These are phyloP conservation scores for Lycocorax pyrrhopterus DNA, from an alignment of 2,113 vertebrate genomes.

Conservation along the genomic window DNA sequence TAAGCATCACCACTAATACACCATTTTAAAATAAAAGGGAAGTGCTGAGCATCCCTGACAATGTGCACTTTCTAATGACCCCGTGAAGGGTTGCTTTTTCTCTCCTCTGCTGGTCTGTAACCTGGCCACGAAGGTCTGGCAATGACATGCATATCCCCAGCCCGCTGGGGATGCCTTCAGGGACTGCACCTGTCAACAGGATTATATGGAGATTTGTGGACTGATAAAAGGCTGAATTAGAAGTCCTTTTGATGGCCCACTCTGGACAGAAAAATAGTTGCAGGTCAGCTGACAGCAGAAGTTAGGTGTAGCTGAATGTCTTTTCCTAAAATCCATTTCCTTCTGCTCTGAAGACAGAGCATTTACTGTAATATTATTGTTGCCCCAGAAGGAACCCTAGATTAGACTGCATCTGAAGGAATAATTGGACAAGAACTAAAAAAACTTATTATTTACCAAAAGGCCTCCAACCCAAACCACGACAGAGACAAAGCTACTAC, in stretches of 20 bases:
- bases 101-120: neutral
- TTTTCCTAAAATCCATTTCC: neutral
- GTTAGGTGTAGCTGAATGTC: neutral
- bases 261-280: neutral
- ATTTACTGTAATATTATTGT: neutral
- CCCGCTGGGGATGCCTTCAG: neutral
- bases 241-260: neutral
- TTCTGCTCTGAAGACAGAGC: neutral
- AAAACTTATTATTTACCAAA: neutral
- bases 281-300: neutral
- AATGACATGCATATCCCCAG: neutral
- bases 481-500: slow-evolving; percentile 13
- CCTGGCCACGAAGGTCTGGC: neutral
- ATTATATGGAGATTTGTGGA: neutral
- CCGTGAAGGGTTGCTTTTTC: neutral
- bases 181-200: neutral
- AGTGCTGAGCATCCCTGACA: neutral
- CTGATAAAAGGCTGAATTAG: neutral
- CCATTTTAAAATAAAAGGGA: neutral
- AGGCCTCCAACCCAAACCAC: slow-evolving; percentile 8
- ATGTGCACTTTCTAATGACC: neutral
- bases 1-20: neutral
- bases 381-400: neutral
- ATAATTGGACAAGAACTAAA: neutral
- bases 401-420: neutral